phyloP scores from a whole-genome alignment of 2,113 vertebrate species.

The Rafetus swinhoei region DNA sequence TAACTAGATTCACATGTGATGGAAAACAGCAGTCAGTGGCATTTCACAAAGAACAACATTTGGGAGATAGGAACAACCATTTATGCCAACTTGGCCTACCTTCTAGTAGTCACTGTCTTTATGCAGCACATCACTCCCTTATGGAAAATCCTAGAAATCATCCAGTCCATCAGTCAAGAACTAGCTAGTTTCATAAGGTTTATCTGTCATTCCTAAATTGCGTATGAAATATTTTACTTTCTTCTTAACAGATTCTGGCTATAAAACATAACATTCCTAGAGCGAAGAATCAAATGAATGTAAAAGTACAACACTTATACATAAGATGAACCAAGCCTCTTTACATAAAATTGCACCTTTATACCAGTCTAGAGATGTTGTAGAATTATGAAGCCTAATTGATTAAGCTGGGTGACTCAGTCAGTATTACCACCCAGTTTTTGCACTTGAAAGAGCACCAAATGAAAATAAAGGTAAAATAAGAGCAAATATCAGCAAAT shows the following conservation, averaged over 20 bases:
- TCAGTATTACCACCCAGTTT: background rate
- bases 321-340: no score
- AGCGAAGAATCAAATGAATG: background rate
- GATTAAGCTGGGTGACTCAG: background rate
- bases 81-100: background rate
- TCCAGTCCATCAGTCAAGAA: background rate
- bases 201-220: background rate
- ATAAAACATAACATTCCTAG: background rate
- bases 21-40: background rate
- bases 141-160: background rate
- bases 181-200: background rate
- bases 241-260: background rate
- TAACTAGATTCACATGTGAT: accelerated
- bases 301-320: background rate
- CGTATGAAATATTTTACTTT: background rate
- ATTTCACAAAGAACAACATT: background rate
- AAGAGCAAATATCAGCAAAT: background rate
- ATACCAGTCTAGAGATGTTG: background rate
- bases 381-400: background rate
- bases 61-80: background rate
- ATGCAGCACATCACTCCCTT: background rate
- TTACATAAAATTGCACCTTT: background rate
- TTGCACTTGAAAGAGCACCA: background rate
- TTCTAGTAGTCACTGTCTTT: background rate
- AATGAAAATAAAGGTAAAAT: background rate